Conservation (phyloP, 2,888 invertebrate genomes). For the Caenorhabditis sulstoni region DNA sequence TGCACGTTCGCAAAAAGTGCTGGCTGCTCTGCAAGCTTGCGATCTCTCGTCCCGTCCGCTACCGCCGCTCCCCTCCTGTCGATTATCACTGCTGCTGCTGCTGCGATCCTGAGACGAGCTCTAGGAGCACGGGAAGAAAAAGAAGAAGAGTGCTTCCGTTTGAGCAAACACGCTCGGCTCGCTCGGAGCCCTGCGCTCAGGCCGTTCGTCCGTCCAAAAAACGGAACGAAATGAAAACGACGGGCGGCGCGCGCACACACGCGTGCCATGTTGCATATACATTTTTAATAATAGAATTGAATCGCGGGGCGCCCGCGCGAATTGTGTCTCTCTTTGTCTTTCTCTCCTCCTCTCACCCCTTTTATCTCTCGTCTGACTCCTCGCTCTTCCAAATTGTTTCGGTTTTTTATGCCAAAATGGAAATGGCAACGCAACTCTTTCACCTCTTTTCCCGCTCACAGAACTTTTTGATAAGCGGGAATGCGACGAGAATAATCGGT, state of each 20-base stretch:
- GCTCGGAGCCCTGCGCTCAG: too few relatives aligned
- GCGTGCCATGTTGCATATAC: conserved; percentile 42
- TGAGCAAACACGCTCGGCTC: conserved; percentile 16
- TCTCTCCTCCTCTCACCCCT: conserved; percentile 9
- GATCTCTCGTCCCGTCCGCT: conserved; percentile 8
- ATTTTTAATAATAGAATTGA: conserved; percentile 34
- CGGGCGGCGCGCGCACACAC: conserved; percentile 8
- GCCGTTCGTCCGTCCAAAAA: conserved; percentile 34
- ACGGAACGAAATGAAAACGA: conserved; percentile 13
- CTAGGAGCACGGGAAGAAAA: conserved; percentile 7
- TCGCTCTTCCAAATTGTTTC: conserved; percentile 11
- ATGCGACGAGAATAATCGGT: neutral
- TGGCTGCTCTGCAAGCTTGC: conserved; percentile 15
- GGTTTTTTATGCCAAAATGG: conserved; percentile 23
- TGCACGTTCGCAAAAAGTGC: conserved; percentile 55
- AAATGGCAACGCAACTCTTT: conserved; percentile 13
- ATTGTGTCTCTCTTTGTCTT: conserved; percentile 15
- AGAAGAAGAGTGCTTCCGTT: conserved; percentile 29
- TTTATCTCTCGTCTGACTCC: conserved; percentile 1
- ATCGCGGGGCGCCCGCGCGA: neutral
- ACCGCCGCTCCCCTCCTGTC: conserved; percentile 16
- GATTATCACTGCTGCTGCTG: conserved; percentile 16
- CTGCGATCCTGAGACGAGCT: conserved; percentile 26
- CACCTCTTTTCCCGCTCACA: conserved; percentile 2
- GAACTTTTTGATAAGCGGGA: conserved; percentile 13